Evolutionary conservation across 2,888 invertebrate genomes (phyloP), one percentile per base, ranked within the genome.

Genomic region (Cinara cedri): DNA sequence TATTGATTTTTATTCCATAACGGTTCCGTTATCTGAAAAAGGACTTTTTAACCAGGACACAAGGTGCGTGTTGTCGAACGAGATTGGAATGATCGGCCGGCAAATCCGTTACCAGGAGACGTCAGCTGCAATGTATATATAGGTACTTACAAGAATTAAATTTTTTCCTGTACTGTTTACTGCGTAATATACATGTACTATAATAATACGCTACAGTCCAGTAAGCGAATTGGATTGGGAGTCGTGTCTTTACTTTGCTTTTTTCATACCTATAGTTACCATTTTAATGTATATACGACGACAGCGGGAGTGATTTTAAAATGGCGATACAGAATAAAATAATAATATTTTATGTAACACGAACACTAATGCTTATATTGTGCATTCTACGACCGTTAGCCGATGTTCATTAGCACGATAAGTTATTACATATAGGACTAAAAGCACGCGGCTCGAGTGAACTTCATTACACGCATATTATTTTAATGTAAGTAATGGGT

Each of bases 381-480:
- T 60, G 60, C 60, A 6, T 34, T 63, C 24, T 24, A 55, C 9
- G 54, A 55, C 70, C 54, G 70, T 70, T 70, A 42, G 44, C 51
- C 42, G 10, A 54, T 70, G 70, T 70, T 70, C 70, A 70, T 70
- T 70, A 70, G 34, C 54, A 70, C 54, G 54, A 70, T 54, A 54
- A 70, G 54, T 70, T 70, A 42, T 63, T 34, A n/a, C 11, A 21
- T 16, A 42, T 54, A 70, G 42, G 34, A 54, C 54, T 1, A 55
- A 70, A n/a, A 70, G 42, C 54, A 42, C 54, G 54, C 19, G 54
- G 42, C 14, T 14, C 54, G 42, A 42, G 42, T 70, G 19, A 70
- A 54, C 42, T 70, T 70, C 42, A 54, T 55, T 70, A 66, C 49
- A 34, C 34, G 34, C 34, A 6, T 6, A 6, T 34, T 34, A 34